Evolutionary conservation across 2,888 invertebrate species (phyloP).

Genomic region (Drosophila trichaetosa): DNA sequence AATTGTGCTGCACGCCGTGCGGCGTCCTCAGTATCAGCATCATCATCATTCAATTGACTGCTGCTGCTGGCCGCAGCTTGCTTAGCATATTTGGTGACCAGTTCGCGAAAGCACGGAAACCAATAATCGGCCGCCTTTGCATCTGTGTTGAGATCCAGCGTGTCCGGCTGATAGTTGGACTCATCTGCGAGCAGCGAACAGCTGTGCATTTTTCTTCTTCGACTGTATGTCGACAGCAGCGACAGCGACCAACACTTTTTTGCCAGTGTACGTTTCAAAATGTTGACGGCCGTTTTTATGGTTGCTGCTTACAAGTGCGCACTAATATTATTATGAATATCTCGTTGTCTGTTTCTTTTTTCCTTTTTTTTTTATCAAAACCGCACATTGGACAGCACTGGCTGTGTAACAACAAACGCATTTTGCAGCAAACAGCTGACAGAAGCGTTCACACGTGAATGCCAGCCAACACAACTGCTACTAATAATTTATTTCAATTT

Average conservation of each 20-base stretch:
- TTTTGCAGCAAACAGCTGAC: slow-evolving; percentile 48
- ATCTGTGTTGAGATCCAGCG: slow-evolving; percentile 94
- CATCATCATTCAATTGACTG: slow-evolving; percentile 81
- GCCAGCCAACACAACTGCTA: neutral
- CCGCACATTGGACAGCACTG: slow-evolving; percentile 55
- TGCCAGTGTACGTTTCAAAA: slow-evolving; percentile 39
- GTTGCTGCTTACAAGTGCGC: slow-evolving; percentile 34
- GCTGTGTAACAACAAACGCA: slow-evolving; percentile 57
- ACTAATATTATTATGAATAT: slow-evolving; percentile 38
- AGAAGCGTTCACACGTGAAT: slow-evolving; percentile 28
- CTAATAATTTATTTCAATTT: neutral
- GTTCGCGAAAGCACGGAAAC: slow-evolving; percentile 95
- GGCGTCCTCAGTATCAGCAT: slow-evolving; percentile 86
- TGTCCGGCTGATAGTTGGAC: slow-evolving; percentile 94
- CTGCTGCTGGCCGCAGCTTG: slow-evolving; percentile 88
- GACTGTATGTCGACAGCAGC: slow-evolving; percentile 19
- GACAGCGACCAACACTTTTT: slow-evolving; percentile 12
- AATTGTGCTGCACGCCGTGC: slow-evolving; percentile 92
- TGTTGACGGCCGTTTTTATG: slow-evolving; percentile 43
- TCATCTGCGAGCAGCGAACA: slow-evolving; percentile 92
- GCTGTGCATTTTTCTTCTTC: slow-evolving; percentile 82
- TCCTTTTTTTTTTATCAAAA: slow-evolving; percentile 44
- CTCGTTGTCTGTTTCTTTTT: slow-evolving; percentile 21
- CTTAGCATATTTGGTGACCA: slow-evolving; percentile 93
- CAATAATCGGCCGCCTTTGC: slow-evolving; percentile 95